These are phyloP conservation scores for Peromyscus leucopus DNA, from an alignment of 2,113 vertebrate genomes.

Conservation along the genomic window DNA sequence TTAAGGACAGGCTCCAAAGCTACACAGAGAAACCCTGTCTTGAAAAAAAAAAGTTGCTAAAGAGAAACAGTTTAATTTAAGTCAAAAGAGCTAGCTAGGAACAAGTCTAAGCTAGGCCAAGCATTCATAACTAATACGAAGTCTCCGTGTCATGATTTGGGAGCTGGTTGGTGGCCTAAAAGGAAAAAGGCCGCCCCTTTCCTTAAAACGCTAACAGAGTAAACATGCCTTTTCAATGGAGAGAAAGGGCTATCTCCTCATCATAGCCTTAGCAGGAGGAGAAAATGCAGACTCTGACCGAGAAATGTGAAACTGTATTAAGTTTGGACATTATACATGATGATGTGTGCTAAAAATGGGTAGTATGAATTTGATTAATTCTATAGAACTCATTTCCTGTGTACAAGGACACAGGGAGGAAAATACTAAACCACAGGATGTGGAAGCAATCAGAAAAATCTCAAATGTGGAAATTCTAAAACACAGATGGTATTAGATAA, in stretches of 20 bases:
- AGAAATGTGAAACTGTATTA: not conserved
- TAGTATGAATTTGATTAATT: not conserved
- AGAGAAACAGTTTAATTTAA: too few species aligned
- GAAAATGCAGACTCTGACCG: not conserved
- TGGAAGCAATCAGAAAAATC: not conserved
- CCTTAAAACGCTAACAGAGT: not conserved
- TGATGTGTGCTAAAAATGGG: not conserved
- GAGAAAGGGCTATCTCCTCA: not conserved
- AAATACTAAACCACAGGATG: not conserved
- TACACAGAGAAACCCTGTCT: too few species aligned
- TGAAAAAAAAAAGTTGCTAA: too few species aligned
- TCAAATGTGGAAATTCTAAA: slow-evolving; percentile 17
- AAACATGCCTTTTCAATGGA: not conserved
- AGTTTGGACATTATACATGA: not conserved
- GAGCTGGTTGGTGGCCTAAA: too few species aligned
- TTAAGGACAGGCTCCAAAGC: too few species aligned
- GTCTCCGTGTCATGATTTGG: too few species aligned
- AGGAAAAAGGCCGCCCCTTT: not conserved
- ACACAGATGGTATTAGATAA: slow-evolving; percentile 9
- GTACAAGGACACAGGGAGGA: not conserved
- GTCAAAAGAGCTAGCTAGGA: too few species aligned
- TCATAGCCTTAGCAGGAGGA: not conserved
- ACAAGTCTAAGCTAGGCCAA: too few species aligned
- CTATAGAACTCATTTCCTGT: slow-evolving; percentile 29
- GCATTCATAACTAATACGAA: too few species aligned